Evolutionary conservation across 1,140 invertebrate genomes (phyloP).

Genomic region (Papilio aristodemus): DNA sequence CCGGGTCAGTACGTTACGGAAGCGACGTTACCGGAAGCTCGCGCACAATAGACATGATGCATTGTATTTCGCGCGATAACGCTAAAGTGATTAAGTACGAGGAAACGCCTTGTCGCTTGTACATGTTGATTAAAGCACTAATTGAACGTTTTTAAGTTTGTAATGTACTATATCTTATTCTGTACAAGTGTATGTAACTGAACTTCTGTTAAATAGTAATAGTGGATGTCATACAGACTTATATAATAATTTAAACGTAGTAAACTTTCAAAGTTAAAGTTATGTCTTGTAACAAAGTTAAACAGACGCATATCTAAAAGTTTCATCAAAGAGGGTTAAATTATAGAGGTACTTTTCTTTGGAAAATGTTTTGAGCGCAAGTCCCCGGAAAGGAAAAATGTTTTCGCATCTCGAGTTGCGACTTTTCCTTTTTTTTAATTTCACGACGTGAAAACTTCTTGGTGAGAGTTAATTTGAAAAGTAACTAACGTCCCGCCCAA

Average conservation of each 20-base stretch:
- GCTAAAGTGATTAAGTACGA: conserved; percentile 45
- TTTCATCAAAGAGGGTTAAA: conserved; percentile 16
- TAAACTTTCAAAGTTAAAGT: not conserved
- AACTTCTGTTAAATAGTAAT: too few species aligned
- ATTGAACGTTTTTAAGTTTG: too few species aligned
- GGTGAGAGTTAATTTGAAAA: conserved; percentile 7
- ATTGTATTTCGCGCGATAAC: conserved; percentile 49
- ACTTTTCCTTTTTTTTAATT: conserved; percentile 18
- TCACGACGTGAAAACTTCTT: not conserved
- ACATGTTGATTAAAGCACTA: not conserved
- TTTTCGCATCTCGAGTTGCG: not conserved
- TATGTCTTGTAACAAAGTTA: not conserved
- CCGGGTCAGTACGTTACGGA: conserved; percentile 39
- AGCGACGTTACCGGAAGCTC: conserved; percentile 38
- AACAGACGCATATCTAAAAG: conserved; percentile 11
- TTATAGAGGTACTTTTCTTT: conserved; percentile 19
- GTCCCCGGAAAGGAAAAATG: conserved; percentile 12
- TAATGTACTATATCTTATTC: too few species aligned
- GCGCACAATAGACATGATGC: conserved; percentile 48
- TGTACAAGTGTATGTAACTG: too few species aligned
- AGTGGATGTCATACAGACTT: too few species aligned
- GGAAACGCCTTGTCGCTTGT: not conserved
- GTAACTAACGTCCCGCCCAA: not conserved
- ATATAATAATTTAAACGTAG: not conserved
- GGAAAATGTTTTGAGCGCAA: not conserved